Percentiles rank a stretch among this genome's conserved stretches.
Evolutionary conservation across 2,113 vertebrate genomes (phyloP).

Genomic region (Python bivittatus): DNA sequence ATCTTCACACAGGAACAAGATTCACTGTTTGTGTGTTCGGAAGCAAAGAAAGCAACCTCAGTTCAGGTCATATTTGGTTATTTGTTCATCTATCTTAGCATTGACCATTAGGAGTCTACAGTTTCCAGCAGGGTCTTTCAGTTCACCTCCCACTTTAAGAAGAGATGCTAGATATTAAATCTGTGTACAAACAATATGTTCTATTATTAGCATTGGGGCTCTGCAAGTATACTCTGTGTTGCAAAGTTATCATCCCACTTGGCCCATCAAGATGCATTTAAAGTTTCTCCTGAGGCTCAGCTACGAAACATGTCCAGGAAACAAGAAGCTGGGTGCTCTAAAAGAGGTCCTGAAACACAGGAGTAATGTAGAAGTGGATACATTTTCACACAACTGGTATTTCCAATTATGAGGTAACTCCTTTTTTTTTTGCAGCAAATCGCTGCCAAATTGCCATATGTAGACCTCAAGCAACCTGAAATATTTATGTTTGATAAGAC

Average conservation of each 20-base stretch:
- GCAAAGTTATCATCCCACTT: background rate
- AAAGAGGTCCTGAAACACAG: background rate
- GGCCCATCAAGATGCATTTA: background rate
- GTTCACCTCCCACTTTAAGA: background rate
- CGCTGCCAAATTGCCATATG: background rate
- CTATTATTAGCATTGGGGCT: background rate
- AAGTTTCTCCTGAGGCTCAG: background rate
- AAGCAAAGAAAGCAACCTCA: too few species aligned
- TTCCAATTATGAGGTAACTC: background rate
- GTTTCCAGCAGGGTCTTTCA: background rate
- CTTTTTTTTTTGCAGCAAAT: background rate
- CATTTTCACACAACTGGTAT: background rate
- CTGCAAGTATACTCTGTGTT: background rate
- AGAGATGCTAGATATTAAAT: background rate
- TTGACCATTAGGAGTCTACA: too few species aligned
- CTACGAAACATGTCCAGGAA: background rate
- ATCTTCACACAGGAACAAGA: too few species aligned
- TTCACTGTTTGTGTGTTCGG: too few species aligned
- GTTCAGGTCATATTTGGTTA: too few species aligned
- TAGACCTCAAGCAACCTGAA: background rate
- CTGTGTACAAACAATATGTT: background rate
- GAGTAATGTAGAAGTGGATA: background rate
- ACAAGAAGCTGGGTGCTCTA: background rate
- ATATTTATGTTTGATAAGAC: background rate
- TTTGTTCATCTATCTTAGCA: too few species aligned